Conservation (phyloP, 2,113 vertebrate genomes). For the Oenanthe melanoleuca region DNA sequence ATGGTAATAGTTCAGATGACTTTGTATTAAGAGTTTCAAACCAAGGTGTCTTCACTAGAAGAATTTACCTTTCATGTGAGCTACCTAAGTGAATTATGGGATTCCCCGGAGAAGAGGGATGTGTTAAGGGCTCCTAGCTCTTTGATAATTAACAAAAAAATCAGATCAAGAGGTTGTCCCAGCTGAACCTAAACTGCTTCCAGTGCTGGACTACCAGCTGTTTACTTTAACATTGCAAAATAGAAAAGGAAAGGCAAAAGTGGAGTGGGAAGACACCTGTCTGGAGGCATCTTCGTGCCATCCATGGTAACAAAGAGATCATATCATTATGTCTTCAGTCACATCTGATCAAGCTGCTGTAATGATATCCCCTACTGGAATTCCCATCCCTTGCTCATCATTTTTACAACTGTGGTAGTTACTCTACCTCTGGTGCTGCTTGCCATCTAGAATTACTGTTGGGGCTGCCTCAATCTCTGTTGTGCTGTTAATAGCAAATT, state of each 20-base stretch:
- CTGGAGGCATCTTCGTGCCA: background rate
- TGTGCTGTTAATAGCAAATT: slow-evolving; percentile 36
- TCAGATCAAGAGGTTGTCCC: background rate
- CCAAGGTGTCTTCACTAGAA: background rate
- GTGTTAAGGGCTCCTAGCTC: background rate
- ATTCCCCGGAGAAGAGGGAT: background rate
- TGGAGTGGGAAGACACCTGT: background rate
- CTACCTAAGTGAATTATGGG: background rate
- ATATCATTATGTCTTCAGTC: background rate
- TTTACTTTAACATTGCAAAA: background rate
- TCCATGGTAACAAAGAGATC: background rate
- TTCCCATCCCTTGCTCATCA: background rate
- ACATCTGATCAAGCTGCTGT: background rate
- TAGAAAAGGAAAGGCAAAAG: background rate
- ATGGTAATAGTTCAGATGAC: background rate
- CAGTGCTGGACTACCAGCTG: background rate
- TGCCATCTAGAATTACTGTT: slow-evolving; percentile 30
- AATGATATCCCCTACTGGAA: background rate
- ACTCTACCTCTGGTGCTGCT: background rate
- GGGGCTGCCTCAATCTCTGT: slow-evolving; percentile 2
- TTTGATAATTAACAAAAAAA: background rate
- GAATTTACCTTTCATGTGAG: background rate
- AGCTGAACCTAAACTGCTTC: background rate
- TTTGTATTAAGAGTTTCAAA: background rate
- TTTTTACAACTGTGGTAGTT: background rate